Evolutionary conservation across 2,888 invertebrate genomes (phyloP).

Genomic region (Scaptomyza cyrtandrae): DNA sequence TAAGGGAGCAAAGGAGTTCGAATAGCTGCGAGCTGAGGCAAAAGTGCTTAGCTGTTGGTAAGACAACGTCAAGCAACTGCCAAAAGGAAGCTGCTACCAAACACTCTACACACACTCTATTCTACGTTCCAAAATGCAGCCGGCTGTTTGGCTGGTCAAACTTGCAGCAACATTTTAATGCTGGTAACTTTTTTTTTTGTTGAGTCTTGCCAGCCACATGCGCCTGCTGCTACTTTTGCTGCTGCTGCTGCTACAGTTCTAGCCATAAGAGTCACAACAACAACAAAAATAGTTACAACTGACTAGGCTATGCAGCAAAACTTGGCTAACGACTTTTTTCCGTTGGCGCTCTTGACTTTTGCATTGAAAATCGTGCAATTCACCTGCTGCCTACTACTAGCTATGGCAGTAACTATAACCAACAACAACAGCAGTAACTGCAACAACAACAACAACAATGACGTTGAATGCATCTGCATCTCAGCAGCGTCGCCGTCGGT

Average conservation of each 20-base stretch:
- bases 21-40: slow-evolving; percentile 9
- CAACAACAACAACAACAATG: slow-evolving; percentile 51
- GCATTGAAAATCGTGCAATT: slow-evolving; percentile 84
- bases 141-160: slow-evolving; percentile 44
- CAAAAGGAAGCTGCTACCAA: slow-evolving; percentile 81
- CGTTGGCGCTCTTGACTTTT: slow-evolving; percentile 82
- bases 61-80: slow-evolving; percentile 65
- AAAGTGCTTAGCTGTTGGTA: slow-evolving; percentile 18
- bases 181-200: slow-evolving; percentile 4
- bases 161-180: slow-evolving; percentile 31
- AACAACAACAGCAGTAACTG: slow-evolving; percentile 48
- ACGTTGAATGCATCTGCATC: slow-evolving; percentile 78
- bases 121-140: slow-evolving; percentile 50
- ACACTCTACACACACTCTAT: slow-evolving; percentile 55
- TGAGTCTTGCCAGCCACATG: slow-evolving; percentile 30
- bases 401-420: slow-evolving; percentile 49
- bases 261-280: slow-evolving; percentile 50
- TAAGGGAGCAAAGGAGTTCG: slow-evolving; percentile 39
- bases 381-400: slow-evolving; percentile 78
- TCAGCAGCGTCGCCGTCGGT: slow-evolving; percentile 51
- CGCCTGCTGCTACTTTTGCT: slow-evolving; percentile 34
- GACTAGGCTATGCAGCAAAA: slow-evolving; percentile 65
- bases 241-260: slow-evolving; percentile 62
- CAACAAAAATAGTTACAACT: slow-evolving; percentile 65
- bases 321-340: slow-evolving; percentile 81